These are phyloP conservation scores for Lymantria monacha DNA, from an alignment of 2,888 invertebrate species.

Conservation along the genomic window DNA sequence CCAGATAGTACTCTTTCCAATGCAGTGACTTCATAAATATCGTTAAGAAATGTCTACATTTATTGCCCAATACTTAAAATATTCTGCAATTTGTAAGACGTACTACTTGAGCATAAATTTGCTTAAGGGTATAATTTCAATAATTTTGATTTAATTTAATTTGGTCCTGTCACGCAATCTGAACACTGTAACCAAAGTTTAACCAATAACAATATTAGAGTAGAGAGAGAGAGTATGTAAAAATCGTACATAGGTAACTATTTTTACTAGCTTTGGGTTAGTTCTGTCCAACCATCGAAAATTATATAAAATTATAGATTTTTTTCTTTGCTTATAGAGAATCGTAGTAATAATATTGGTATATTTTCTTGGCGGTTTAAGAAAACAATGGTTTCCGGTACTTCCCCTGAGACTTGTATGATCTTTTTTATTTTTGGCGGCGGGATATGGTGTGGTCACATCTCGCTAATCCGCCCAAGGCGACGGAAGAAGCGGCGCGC, in stretches of 20 bases:
- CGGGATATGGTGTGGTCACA: too few relatives aligned
- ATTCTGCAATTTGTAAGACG: slow-evolving; percentile 7
- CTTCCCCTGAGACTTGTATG: too few relatives aligned
- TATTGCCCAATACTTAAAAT: neutral
- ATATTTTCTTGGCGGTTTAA: too few relatives aligned
- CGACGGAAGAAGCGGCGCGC: too few relatives aligned
- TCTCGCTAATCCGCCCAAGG: too few relatives aligned
- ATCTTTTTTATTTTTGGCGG: too few relatives aligned
- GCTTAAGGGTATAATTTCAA: slow-evolving; percentile 15
- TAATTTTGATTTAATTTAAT: slow-evolving; percentile 28
- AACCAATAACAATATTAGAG: neutral
- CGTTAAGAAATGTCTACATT: neutral
- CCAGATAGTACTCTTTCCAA: too few relatives aligned
- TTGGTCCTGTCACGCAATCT: slow-evolving; percentile 22
- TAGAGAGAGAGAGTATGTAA: too few relatives aligned
- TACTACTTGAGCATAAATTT: slow-evolving; percentile 16
- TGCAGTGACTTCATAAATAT: neutral
- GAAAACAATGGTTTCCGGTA: too few relatives aligned
- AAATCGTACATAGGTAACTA: neutral
- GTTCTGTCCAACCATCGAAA: neutral
- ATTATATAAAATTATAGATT: neutral
- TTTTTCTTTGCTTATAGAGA: too few relatives aligned
- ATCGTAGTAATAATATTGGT: too few relatives aligned
- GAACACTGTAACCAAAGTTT: slow-evolving; percentile 5
- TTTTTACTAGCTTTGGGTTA: neutral